Evolutionary conservation across 2,113 vertebrate species (phyloP).

Genomic region (Mus spicilegus): DNA sequence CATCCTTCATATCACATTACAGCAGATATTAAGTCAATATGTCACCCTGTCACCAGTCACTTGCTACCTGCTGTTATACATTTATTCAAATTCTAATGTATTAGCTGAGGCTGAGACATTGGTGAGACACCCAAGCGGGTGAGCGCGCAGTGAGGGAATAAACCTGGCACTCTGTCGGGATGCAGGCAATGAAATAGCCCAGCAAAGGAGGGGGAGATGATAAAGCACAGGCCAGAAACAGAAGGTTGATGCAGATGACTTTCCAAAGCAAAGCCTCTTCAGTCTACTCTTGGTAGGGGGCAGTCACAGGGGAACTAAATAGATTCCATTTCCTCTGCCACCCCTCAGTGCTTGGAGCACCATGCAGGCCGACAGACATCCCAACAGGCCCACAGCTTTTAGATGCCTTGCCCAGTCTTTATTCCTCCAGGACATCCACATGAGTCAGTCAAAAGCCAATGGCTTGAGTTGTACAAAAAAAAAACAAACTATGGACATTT

Average conservation of each 20-base stretch:
- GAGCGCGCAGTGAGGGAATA: constrained; percentile 78
- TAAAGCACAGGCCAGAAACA: constrained; percentile 81
- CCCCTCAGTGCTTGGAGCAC: background rate
- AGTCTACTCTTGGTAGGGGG: constrained; percentile 75
- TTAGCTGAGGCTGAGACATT: constrained; percentile 83
- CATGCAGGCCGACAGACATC: background rate
- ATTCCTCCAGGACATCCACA: background rate
- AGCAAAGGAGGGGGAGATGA: constrained; percentile 79
- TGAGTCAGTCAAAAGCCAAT: background rate
- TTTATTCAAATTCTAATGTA: constrained; percentile 87
- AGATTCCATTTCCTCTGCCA: constrained; percentile 60
- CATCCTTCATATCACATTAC: constrained; percentile 89
- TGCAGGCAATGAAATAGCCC: constrained; percentile 83
- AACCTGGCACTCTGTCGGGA: constrained; percentile 84
- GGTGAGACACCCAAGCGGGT: constrained; percentile 86
- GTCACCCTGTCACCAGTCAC: constrained; percentile 90
- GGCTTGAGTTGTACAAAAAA: background rate
- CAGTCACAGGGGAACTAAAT: constrained; percentile 44
- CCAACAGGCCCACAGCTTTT: background rate
- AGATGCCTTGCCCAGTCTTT: background rate
- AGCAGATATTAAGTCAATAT: constrained; percentile 89
- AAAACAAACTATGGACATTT: background rate
- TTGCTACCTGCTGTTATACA: constrained; percentile 90
- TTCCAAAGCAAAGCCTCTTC: constrained; percentile 77
- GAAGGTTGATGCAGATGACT: constrained; percentile 85